Percentiles rank a stretch among this genome's conserved stretches.
Conservation (phyloP, 2,797 vertebrate genomes). For the Dicrostonyx torquatus region DNA sequence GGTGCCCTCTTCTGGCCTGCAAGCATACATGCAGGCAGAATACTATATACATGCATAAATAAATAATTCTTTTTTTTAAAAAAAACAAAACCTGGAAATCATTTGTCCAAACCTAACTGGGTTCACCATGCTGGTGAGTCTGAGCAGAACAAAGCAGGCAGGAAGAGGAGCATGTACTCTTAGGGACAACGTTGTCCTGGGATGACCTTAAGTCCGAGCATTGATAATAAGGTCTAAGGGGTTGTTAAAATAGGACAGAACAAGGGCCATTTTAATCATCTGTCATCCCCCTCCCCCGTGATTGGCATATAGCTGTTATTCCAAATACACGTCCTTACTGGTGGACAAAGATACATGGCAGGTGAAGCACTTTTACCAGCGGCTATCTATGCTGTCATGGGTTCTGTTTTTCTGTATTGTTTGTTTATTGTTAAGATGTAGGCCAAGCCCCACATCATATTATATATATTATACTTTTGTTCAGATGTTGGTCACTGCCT, state of each 20-base stretch:
- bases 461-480: background rate
- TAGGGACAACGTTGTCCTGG: background rate
- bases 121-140: background rate
- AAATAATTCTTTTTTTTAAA: too few species aligned
- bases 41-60: too few species aligned
- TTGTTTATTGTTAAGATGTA: conserved; percentile 12
- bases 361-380: background rate
- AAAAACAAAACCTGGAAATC: background rate
- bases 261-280: background rate
- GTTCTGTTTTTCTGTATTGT: background rate
- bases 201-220: background rate
- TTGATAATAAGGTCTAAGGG: background rate
- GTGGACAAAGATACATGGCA: background rate
- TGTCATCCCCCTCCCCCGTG: background rate
- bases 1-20: too few species aligned
- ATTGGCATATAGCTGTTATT: background rate
- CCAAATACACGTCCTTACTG: background rate
- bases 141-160: background rate
- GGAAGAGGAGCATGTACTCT: background rate
- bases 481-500: conserved; percentile 47
- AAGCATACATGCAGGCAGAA: too few species aligned
- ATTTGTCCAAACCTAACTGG: background rate
- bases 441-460: background rate
- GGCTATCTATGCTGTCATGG: background rate
- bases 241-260: background rate